Conservation (phyloP, 2,113 vertebrate genomes). For the Symphodus melops region DNA sequence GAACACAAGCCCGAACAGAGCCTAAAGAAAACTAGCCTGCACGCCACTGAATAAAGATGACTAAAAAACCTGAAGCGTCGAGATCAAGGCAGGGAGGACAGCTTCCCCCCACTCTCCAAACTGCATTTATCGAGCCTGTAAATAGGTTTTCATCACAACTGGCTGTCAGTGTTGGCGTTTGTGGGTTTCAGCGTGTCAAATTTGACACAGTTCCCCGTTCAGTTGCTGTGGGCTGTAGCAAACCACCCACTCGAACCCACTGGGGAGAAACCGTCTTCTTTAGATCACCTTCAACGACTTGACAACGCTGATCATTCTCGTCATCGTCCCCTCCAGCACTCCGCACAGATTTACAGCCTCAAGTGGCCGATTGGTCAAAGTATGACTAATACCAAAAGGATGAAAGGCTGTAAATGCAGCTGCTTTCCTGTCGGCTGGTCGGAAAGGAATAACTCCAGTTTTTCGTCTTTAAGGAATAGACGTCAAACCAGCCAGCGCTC, state of each 20-base stretch:
- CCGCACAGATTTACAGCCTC: constrained; percentile 36
- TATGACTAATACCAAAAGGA: constrained; percentile 25
- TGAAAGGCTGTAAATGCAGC: constrained; percentile 20
- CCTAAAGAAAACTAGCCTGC: background rate
- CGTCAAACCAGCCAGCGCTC: background rate
- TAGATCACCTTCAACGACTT: constrained; percentile 61
- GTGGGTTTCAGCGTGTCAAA: constrained; percentile 60
- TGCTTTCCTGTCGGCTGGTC: constrained; percentile 19
- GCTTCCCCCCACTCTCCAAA: constrained; percentile 34
- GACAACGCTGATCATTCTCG: constrained; percentile 68
- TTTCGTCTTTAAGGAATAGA: background rate
- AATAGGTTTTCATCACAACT: constrained; percentile 64
- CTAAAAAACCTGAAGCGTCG: constrained; percentile 7
- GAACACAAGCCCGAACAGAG: constrained; percentile 21
- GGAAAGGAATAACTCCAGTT: background rate
- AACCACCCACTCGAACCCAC: constrained; percentile 60
- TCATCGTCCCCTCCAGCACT: constrained; percentile 41
- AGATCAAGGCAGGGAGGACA: constrained; percentile 21
- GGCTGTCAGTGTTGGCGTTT: constrained; percentile 57
- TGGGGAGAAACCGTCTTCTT: constrained; percentile 57
- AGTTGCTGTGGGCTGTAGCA: constrained; percentile 58
- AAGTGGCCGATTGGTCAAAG: constrained; percentile 53
- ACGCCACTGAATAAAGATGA: constrained; percentile 10
- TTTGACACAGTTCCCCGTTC: constrained; percentile 66
- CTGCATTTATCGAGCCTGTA: constrained; percentile 47